Conservation (phyloP, 2,797 vertebrate species). For the Aulostomus chinensis region DNA sequence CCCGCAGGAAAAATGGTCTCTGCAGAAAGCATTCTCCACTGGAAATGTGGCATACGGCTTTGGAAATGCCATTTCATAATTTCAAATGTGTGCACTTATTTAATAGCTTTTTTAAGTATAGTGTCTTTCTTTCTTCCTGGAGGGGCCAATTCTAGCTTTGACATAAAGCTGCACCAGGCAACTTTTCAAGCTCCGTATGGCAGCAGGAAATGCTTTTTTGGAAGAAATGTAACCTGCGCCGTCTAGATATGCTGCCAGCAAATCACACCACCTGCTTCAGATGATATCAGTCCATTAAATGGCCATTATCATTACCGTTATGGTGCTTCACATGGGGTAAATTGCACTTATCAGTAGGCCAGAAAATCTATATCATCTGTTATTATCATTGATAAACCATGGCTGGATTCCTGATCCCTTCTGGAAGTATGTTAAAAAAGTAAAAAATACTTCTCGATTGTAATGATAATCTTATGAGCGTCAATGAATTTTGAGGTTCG, state of each 20-base stretch:
- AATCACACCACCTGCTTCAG: too few species aligned
- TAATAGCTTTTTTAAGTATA: conserved; percentile 26
- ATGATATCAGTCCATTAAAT: too few species aligned
- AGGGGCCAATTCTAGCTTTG: conserved; percentile 27
- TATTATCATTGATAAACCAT: too few species aligned
- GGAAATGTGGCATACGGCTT: conserved; percentile 18
- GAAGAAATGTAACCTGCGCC: conserved; percentile 7
- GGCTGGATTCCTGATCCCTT: too few species aligned
- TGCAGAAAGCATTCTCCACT: conserved; percentile 14
- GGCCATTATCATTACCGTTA: too few species aligned
- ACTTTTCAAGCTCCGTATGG: conserved; percentile 5
- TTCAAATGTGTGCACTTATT: conserved; percentile 16
- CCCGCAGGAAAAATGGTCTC: conserved; percentile 35
- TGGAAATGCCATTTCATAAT: conserved; percentile 40
- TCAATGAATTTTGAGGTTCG: too few species aligned
- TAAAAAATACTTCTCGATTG: too few species aligned
- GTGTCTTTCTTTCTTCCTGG: conserved; percentile 17
- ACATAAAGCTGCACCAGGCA: conserved; percentile 5
- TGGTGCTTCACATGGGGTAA: too few species aligned
- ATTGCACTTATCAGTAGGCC: too few species aligned
- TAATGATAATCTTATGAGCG: too few species aligned
- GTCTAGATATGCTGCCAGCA: conserved; percentile 8
- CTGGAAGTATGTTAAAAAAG: too few species aligned
- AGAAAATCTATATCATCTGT: too few species aligned
- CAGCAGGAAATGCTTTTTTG: conserved; percentile 6